Evolutionary conservation across 2,888 invertebrate species (phyloP), one percentile per base, ranked within the genome.

Genomic region (Priocnemis perturbator): DNA sequence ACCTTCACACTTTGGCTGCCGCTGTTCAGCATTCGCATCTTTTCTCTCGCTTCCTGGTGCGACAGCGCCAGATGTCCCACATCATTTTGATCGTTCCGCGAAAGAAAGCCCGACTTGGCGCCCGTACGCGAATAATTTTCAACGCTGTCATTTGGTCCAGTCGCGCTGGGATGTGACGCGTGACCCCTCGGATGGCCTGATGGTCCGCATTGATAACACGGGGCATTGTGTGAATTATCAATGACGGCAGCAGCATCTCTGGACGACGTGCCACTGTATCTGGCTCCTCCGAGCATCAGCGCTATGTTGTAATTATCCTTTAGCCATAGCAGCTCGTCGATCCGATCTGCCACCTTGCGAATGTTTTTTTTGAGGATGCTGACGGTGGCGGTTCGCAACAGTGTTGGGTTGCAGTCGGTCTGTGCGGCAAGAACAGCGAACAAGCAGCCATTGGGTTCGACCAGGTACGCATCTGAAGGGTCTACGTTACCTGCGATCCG

Each of bases 111-210:
- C 0, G 79, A 83, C 62, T 84, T 83, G 69, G 57, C 55, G 0
- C 76, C 65, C 0, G 0, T 19, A 0, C 23, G 4, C 0, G 86
- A 85, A 56, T 85, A 85, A 37, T 82, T 84, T 21, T 87, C 85
- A 0, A 79, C 83, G 0, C 82, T 84, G 0, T 82, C 85, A 0
- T 11, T 47, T 0, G 9, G 0, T 0, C 75, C 80, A 0, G 45
- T 69, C 0, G 74, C 81, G 0, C 15, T 0, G 1, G 60, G 67
- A 57, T 78, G 3, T 0, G 81, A 84, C 0, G 84, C 85, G 30
- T 87, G 87, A 0, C 84, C 85, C 15, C 86, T 64, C 0, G 87
- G 81, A 70, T 87, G 87, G 0, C 87, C 86, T 0, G 4, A 3
- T 0, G 11, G 0, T 0, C 56, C 57, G 0, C 64, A 53, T 0